These are phyloP conservation scores for Aleiodes leptofemur DNA, from an alignment of 2,888 invertebrate genomes.

Conservation along the genomic window DNA sequence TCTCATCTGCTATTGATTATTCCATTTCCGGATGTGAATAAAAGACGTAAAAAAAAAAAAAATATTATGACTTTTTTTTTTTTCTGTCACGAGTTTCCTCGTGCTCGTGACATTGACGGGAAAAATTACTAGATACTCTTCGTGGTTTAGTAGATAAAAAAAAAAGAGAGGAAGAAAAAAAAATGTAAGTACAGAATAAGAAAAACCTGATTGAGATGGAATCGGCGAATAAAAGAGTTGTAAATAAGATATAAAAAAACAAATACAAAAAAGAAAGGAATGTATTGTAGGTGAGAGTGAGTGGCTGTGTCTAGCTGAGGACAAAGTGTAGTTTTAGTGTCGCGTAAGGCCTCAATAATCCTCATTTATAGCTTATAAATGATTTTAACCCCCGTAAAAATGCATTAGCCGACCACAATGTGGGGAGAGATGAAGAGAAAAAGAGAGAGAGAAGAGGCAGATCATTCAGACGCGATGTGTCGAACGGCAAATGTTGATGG, in stretches of 20 bases:
- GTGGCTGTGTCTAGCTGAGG: constrained; percentile 69
- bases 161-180: background rate
- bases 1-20: constrained; percentile 4
- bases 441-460: background rate
- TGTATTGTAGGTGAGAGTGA: constrained; percentile 63
- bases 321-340: constrained; percentile 73
- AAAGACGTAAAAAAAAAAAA: background rate
- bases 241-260: constrained; percentile 73
- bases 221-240: constrained; percentile 75
- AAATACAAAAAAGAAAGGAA: constrained; percentile 38
- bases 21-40: background rate
- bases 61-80: constrained; percentile 1
- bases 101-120: background rate
- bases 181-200: constrained; percentile 7
- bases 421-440: background rate
- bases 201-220: constrained; percentile 74
- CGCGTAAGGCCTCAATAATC: constrained; percentile 71
- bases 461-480: constrained; percentile 41
- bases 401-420: constrained; percentile 67
- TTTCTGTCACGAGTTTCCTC: background rate
- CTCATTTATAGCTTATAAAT: constrained; percentile 75
- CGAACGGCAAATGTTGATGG: constrained; percentile 41
- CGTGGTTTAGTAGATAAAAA: constrained; percentile 18
- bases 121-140: constrained; percentile 8
- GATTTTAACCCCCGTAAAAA: constrained; percentile 73